phyloP scores from a whole-genome alignment of 2,797 vertebrate species.

The Miichthys miiuy region DNA sequence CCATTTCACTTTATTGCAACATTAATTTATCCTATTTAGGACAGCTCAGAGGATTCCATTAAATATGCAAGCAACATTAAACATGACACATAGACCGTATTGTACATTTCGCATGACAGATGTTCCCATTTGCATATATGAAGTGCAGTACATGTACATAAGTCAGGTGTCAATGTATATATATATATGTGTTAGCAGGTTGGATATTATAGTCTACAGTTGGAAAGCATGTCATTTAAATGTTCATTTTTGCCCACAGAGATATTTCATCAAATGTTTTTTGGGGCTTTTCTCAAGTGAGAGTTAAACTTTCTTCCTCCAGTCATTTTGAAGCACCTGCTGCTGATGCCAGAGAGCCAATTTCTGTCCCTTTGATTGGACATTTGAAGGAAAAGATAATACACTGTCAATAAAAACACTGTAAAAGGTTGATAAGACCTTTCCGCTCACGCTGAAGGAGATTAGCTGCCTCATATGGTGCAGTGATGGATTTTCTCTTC shows the following conservation, averaged over 20 bases:
- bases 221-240: background rate
- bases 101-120: constrained; percentile 2
- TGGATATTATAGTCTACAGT: background rate
- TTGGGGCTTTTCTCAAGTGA: constrained; percentile 8
- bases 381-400: constrained; percentile 42
- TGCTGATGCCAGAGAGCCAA: constrained; percentile 24
- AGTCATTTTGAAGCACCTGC: constrained; percentile 25
- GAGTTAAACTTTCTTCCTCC: constrained; percentile 34
- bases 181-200: background rate
- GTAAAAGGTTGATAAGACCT: constrained; percentile 41
- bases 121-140: constrained; percentile 18
- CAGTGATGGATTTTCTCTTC: constrained; percentile 8
- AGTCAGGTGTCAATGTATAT: constrained; percentile 20
- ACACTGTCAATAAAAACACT: constrained; percentile 46
- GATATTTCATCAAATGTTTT: constrained; percentile 2
- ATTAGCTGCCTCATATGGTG: constrained; percentile 35
- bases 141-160: background rate
- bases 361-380: constrained; percentile 34
- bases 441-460: constrained; percentile 19
- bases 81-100: background rate
- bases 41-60: constrained; percentile 3
- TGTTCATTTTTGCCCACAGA: background rate
- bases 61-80: constrained; percentile 32
- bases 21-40: constrained; percentile 4
- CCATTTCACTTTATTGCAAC: constrained; percentile 37